phyloP scores from a whole-genome alignment of 2,888 invertebrate genomes.

The Oxytorus armatus region DNA sequence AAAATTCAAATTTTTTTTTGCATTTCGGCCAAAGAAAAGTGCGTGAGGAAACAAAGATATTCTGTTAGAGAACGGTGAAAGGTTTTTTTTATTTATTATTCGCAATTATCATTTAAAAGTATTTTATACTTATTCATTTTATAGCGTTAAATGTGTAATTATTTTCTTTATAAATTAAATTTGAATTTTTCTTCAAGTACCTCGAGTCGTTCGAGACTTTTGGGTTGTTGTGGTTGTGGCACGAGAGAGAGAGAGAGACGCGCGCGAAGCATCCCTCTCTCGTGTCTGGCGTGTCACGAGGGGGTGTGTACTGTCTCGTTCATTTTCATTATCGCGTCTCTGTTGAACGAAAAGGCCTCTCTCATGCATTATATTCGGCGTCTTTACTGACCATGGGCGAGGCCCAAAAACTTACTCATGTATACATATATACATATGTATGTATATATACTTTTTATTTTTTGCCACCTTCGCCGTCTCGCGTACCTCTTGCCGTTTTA shows the following conservation, averaged over 20 bases:
- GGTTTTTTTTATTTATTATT: no score
- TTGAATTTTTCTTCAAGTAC: neutral
- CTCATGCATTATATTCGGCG: slow-evolving; percentile 33
- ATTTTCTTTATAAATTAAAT: no score
- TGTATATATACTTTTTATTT: slow-evolving; percentile 32
- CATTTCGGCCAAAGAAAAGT: no score
- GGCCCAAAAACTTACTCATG: slow-evolving; percentile 43
- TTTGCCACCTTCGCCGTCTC: slow-evolving; percentile 49
- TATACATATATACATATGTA: no score
- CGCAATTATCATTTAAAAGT: no score
- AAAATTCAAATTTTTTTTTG: no score
- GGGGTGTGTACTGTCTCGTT: slow-evolving; percentile 74
- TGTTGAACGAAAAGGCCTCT: slow-evolving; percentile 13
- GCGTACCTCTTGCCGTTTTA: slow-evolving; percentile 26
- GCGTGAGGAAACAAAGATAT: no score
- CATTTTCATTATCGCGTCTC: slow-evolving; percentile 72
- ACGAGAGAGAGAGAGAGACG: neutral
- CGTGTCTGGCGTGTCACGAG: slow-evolving; percentile 57
- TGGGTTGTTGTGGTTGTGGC: neutral
- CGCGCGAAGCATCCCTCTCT: slow-evolving; percentile 69
- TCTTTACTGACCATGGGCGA: slow-evolving; percentile 53
- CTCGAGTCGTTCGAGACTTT: neutral
- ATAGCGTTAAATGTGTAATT: no score
- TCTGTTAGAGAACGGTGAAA: no score
- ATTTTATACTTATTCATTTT: no score